Conservation (phyloP, 2,113 vertebrate species). For the Pluvianellus socialis region DNA sequence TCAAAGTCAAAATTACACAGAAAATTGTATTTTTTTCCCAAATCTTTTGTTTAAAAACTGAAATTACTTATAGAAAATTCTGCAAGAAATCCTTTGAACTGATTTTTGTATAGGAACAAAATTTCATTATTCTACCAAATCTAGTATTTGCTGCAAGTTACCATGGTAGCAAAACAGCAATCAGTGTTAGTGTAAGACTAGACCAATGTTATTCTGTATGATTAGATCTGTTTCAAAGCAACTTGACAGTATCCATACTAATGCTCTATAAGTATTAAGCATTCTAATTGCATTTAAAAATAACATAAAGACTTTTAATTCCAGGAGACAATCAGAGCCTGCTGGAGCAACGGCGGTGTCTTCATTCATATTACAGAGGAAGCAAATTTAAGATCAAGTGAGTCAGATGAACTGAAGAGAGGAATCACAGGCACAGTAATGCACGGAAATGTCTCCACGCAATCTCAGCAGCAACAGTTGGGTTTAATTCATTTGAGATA, state of each 20-base stretch:
- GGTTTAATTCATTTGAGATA: background rate
- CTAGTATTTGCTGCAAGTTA: background rate
- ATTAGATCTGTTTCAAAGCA: conserved; percentile 2
- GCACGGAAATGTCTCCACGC: background rate
- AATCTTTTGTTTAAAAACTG: background rate
- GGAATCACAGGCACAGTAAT: background rate
- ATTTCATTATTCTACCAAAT: background rate
- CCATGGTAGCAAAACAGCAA: conserved; percentile 26
- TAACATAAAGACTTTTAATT: background rate
- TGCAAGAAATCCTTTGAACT: background rate
- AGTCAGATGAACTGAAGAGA: background rate
- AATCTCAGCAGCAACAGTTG: background rate
- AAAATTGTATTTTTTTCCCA: background rate
- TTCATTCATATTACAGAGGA: background rate
- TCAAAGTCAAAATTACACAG: background rate
- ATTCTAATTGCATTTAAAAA: conserved; percentile 2
- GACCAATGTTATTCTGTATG: background rate
- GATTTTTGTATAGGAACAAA: background rate
- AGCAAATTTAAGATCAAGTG: background rate
- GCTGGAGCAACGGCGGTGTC: accelerated
- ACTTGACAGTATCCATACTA: background rate
- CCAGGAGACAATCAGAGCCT: background rate
- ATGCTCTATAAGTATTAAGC: background rate
- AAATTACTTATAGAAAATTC: background rate
- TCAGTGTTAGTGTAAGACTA: background rate